Percentiles rank a stretch among this genome's conserved stretches.
Conservation (phyloP, 2,888 invertebrate genomes). For the Microplitis deprimator region DNA sequence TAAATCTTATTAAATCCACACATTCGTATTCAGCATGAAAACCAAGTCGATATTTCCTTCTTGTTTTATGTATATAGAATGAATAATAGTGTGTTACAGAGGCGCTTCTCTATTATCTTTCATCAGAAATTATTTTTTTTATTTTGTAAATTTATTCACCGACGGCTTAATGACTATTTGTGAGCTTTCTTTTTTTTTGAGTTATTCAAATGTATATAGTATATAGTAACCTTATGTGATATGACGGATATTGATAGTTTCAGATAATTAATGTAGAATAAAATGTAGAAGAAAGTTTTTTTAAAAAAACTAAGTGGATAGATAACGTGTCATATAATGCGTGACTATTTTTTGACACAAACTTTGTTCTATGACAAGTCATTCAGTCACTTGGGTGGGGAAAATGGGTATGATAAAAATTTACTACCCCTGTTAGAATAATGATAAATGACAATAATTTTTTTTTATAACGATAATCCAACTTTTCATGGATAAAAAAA, state of each 20-base stretch:
- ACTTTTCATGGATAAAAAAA: not conserved
- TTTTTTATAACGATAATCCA: not conserved
- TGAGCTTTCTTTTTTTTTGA: not conserved
- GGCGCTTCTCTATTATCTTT: not conserved
- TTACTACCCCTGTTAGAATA: not conserved
- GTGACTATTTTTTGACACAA: not conserved
- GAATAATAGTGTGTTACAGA: not conserved
- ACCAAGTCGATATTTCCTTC: conserved; percentile 10
- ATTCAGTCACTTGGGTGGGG: not conserved
- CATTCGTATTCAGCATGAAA: conserved; percentile 8
- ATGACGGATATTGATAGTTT: not conserved
- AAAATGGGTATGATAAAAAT: not conserved
- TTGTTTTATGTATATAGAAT: conserved; percentile 1
- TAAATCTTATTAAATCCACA: conserved; percentile 15
- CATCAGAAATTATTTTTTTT: conserved; percentile 3
- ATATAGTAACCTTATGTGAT: not conserved
- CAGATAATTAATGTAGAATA: not conserved
- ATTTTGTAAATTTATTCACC: not conserved
- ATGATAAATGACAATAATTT: not conserved
- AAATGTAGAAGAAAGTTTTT: not conserved
- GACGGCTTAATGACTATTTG: not conserved
- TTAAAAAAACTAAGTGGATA: not conserved
- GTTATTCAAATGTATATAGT: not conserved
- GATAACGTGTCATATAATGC: not conserved
- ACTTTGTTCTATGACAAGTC: not conserved